A percentile compares a stretch with the other conserved stretches of the same genome.
Evolutionary conservation across 2,888 invertebrate species (phyloP).

Genomic region (Hedychridium roseum): DNA sequence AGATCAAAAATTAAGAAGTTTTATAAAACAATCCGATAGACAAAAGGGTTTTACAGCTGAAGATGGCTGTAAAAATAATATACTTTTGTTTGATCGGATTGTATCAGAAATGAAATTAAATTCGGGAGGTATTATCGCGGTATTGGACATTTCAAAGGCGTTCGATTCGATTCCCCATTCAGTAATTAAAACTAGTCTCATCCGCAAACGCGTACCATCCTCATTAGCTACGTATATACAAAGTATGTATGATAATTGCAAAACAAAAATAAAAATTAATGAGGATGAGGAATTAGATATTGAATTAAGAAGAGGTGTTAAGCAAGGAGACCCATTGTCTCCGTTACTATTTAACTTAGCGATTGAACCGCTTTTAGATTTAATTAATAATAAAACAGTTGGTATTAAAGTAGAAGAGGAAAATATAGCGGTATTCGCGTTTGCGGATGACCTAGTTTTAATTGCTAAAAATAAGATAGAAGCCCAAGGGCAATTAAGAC

Average conservation of each 20-base stretch:
- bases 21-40: too few species aligned
- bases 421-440: not conserved
- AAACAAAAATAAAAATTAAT: not conserved
- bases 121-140: too few species aligned
- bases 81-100: too few species aligned
- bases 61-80: too few species aligned
- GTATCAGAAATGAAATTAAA: too few species aligned
- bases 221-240: not conserved
- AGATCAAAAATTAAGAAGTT: too few species aligned
- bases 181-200: too few species aligned
- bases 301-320: not conserved
- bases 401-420: not conserved
- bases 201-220: too few species aligned
- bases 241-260: not conserved
- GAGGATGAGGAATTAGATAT: not conserved
- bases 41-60: too few species aligned
- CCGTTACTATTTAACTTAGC: not conserved
- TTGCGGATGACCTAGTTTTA: conserved; percentile 3
- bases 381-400: not conserved
- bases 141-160: too few species aligned
- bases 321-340: conserved; percentile 2
- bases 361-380: not conserved
- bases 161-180: too few species aligned
- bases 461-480: not conserved
- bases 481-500: rapidly evolving